Evolutionary conservation across 2,797 vertebrate genomes (phyloP).

Genomic region (Falco concolor): DNA sequence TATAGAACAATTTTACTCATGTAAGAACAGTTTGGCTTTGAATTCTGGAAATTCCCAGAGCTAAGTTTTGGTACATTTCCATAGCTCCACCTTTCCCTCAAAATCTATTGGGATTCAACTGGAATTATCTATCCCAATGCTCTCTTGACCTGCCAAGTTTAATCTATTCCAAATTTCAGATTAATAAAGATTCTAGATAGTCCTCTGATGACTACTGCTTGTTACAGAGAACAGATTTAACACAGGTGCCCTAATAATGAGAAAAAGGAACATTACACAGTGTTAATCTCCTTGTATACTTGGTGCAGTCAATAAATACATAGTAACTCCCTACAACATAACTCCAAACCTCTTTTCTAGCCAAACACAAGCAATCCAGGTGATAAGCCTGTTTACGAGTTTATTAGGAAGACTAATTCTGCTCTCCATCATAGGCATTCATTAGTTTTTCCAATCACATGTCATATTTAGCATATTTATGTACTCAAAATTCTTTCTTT

Average conservation of each 20-base stretch:
- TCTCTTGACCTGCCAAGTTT: background rate
- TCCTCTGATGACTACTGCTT: background rate
- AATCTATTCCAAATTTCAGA: background rate
- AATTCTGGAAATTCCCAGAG: background rate
- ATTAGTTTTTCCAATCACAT: background rate
- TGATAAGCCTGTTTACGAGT: background rate
- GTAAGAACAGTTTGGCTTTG: background rate
- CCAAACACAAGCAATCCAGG: background rate
- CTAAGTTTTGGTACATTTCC: background rate
- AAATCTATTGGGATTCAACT: background rate
- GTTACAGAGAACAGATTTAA: background rate
- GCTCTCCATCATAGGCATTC: background rate
- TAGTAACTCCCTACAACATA: background rate
- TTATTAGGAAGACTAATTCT: background rate
- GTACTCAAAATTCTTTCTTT: background rate
- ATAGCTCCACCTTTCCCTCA: background rate
- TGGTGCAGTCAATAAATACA: background rate
- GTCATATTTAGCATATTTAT: background rate
- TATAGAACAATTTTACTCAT: background rate
- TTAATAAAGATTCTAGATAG: background rate
- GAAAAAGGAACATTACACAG: background rate
- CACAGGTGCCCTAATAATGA: background rate
- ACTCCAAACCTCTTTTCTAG: background rate
- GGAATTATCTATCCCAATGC: background rate
- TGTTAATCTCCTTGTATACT: background rate